Evolutionary conservation across 2,888 invertebrate species (phyloP), one percentile per base, ranked within the genome.

Genomic region (Nymphalis polychloros): DNA sequence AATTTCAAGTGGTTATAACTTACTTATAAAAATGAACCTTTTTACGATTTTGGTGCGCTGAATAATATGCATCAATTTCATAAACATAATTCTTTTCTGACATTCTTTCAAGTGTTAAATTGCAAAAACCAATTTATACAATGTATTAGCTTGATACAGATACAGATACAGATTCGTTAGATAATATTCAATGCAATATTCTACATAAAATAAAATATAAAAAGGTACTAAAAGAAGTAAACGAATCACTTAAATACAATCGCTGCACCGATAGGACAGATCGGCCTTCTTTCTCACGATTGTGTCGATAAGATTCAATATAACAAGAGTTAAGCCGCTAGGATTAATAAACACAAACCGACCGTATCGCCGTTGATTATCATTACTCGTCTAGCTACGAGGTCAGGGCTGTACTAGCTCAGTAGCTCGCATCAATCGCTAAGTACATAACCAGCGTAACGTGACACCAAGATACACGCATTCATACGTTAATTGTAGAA

Each of bases 331-430:
- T 55, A 52, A 23, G 52, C 35, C 17, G 52, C 20, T 53, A 47
- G 35, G 48, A 61, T 66, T 53, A 61, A 49, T 59, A 61, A 66
- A 55, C 46, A 66, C 53, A 52, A 66, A 66, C 61, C 61, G 27
- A 67, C 55, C 66, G 53, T 65, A 67, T 63, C 59, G 31, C 53
- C 63, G 68, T 65, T 70, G 64, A 64, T 68, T n/a, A 49, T 41
- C 41, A 41, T 41, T 70, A 63, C 46, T 61, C 48, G 52, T 48
- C 59, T 68, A 63, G 59, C 64, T 67, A 55, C 68, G 67, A 69
- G 68, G 68, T 65, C 71, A 69, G 50, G 65, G 71, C 61, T 69
- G 63, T 59, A 50, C 50, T 50, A 50, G 67, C 66, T 62, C 62
- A 50, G 46, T 50, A 50, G 67, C 66, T 62, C 62, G 65, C 69